phyloP scores from a whole-genome alignment of 2,888 invertebrate genomes.

The Catocala nupta region DNA sequence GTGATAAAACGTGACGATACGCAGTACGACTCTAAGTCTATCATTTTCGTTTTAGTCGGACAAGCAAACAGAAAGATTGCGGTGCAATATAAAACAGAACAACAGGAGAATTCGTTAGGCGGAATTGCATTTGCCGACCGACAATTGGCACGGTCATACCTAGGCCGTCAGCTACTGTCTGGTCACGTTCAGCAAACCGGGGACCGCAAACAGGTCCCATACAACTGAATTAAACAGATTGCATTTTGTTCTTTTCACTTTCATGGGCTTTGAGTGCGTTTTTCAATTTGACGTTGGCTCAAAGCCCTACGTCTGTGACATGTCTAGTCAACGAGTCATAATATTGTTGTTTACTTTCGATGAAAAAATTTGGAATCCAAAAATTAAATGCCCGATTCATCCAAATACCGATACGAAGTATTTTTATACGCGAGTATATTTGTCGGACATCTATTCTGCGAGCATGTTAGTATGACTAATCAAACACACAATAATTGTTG shows the following conservation, averaged over 20 bases:
- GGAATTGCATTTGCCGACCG: constrained; percentile 60
- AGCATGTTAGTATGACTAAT: constrained; percentile 51
- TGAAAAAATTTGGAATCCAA: constrained; percentile 29
- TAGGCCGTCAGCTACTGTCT: constrained; percentile 72
- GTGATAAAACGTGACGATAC: constrained; percentile 32
- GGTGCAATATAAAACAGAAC: constrained; percentile 36
- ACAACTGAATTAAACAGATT: constrained; percentile 71
- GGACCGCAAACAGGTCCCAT: constrained; percentile 79
- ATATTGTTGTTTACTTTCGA: constrained; percentile 56
- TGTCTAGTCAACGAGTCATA: constrained; percentile 66
- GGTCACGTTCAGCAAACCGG: constrained; percentile 85
- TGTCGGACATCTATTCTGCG: constrained; percentile 12
- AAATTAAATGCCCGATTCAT: constrained; percentile 23
- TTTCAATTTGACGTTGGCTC: constrained; percentile 70
- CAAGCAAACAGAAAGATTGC: constrained; percentile 40
- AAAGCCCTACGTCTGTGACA: constrained; percentile 68
- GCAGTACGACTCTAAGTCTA: constrained; percentile 23
- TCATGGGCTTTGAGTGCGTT: constrained; percentile 67
- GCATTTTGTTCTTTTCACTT: constrained; percentile 74
- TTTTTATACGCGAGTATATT: constrained; percentile 20
- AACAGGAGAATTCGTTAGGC: constrained; percentile 55
- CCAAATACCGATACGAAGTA: constrained; percentile 12
- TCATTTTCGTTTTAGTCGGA: constrained; percentile 28
- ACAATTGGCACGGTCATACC: constrained; percentile 72
- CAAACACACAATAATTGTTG: constrained; percentile 67